Conservation (phyloP, 2,113 vertebrate genomes). For the Takifugu bimaculatus region DNA sequence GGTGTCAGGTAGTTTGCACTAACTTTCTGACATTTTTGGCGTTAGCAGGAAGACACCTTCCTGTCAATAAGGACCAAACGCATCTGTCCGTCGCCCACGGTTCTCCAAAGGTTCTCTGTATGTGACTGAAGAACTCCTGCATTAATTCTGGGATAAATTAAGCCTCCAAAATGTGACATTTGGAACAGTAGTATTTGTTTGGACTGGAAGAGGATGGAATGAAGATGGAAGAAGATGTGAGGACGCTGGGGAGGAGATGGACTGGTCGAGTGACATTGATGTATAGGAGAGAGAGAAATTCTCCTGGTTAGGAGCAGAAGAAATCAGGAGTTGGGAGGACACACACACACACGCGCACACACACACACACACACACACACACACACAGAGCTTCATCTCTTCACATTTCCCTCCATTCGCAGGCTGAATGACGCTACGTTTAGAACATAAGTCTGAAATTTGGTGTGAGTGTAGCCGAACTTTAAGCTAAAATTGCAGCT, state of each 20-base stretch:
- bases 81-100: too few relatives aligned
- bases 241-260: not conserved
- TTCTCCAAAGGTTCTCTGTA: too few relatives aligned
- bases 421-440: not conserved
- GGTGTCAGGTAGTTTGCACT: not conserved
- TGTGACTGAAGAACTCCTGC: too few relatives aligned
- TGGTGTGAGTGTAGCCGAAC: too few relatives aligned
- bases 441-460: too few relatives aligned
- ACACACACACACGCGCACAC: slow-evolving; percentile 8
- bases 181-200: slow-evolving; percentile 8
- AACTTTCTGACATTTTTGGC: not conserved
- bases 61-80: not conserved
- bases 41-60: not conserved
- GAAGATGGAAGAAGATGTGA: slow-evolving; percentile 10
- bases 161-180: too few relatives aligned
- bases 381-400: slow-evolving; percentile 16
- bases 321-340: slow-evolving; percentile 33
- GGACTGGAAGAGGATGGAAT: slow-evolving; percentile 13
- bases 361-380: slow-evolving; percentile 24
- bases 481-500: too few relatives aligned
- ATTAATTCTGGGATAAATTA: not conserved
- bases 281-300: slow-evolving; percentile 1
- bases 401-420: slow-evolving; percentile 29
- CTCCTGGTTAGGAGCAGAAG: slow-evolving; percentile 20
- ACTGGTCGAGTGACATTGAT: slow-evolving; percentile 7